phyloP scores from a whole-genome alignment of 2,888 invertebrate genomes.

The Saturnia japonica region DNA sequence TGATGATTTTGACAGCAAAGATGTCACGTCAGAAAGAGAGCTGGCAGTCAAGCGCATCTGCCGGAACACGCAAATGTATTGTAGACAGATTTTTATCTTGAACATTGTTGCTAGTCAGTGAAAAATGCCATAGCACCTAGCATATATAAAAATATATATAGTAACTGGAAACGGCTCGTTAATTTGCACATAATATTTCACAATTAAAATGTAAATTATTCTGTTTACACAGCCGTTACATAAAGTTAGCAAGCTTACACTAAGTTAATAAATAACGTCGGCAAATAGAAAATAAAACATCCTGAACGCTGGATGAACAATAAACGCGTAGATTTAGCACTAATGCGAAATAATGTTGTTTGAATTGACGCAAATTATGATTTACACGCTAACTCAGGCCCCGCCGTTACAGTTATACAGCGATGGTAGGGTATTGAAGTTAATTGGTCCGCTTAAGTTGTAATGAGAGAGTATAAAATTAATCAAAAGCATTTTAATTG shows the following conservation, averaged over 20 bases:
- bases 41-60: neutral
- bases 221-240: neutral
- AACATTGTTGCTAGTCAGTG: neutral
- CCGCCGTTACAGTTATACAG: conserved; percentile 18
- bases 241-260: neutral
- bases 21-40: neutral
- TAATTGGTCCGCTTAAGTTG: conserved; percentile 26
- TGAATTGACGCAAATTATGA: conserved; percentile 43
- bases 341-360: conserved; percentile 48
- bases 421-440: conserved; percentile 23
- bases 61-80: neutral
- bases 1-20: too few species aligned
- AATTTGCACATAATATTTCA: neutral
- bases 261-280: conserved; percentile 32
- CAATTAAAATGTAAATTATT: conserved; percentile 5
- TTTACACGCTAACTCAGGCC: conserved; percentile 36
- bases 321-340: conserved; percentile 44
- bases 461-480: conserved; percentile 13
- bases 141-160: neutral
- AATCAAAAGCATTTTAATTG: neutral
- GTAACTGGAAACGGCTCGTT: neutral
- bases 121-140: neutral
- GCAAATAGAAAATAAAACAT: conserved; percentile 50
- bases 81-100: neutral
- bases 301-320: conserved; percentile 36